These are phyloP conservation scores for Coptodon rendalli DNA, from an alignment of 2,113 vertebrate species.

Conservation along the genomic window DNA sequence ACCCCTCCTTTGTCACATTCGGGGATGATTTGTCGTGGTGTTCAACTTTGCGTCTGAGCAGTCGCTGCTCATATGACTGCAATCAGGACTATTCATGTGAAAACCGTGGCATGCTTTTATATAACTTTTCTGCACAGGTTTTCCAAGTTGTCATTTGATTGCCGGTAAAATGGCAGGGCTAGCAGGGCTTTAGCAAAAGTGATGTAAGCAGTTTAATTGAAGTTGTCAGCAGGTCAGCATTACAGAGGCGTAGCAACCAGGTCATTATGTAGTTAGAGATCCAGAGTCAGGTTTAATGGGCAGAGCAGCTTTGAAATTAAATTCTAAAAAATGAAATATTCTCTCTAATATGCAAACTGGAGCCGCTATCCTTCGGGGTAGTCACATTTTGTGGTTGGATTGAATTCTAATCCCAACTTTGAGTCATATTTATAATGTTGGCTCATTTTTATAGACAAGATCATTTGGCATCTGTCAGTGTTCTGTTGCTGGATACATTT, in stretches of 20 bases:
- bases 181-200: neutral
- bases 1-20: neutral
- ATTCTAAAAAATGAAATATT: neutral
- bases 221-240: conserved; percentile 43
- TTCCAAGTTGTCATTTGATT: conserved; percentile 26
- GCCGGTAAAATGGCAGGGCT: conserved; percentile 5
- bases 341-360: neutral
- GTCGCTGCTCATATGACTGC: neutral
- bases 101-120: conserved; percentile 12
- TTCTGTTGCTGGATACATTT: neutral
- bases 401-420: neutral
- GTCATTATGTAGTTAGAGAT: conserved; percentile 33
- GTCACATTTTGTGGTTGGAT: neutral
- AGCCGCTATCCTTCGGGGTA: neutral
- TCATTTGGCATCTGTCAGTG: neutral
- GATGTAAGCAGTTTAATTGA: conserved; percentile 33
- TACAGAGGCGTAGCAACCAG: conserved; percentile 13
- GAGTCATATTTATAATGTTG: neutral
- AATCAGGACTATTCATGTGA: conserved; percentile 29
- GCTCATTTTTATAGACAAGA: neutral
- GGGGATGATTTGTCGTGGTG: neutral
- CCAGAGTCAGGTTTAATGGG: conserved; percentile 12
- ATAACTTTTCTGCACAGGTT: neutral
- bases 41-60: neutral
- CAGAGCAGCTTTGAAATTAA: conserved; percentile 1